phyloP scores from a whole-genome alignment of 2,888 invertebrate species.

The Thumatha senex region DNA sequence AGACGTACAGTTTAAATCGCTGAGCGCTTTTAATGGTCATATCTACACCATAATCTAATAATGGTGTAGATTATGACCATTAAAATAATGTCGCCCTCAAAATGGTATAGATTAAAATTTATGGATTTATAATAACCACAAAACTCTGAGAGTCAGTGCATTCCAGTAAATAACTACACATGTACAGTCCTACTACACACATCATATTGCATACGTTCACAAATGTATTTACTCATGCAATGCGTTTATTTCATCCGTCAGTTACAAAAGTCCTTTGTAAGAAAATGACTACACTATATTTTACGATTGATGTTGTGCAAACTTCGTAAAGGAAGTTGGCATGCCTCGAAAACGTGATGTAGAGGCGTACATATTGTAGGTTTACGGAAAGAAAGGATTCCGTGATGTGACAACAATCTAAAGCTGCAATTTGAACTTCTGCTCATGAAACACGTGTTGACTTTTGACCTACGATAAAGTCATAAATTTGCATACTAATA shows the following conservation, averaged over 20 bases:
- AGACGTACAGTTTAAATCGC: no score
- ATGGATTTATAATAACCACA: no score
- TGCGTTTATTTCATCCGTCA: conserved; percentile 13
- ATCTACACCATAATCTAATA: no score
- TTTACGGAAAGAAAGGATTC: conserved; percentile 51
- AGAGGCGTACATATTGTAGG: conserved; percentile 38
- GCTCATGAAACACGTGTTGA: conserved; percentile 44
- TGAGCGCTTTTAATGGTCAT: no score
- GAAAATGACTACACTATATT: conserved; percentile 41
- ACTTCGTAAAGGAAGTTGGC: conserved; percentile 24
- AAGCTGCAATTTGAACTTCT: conserved; percentile 32
- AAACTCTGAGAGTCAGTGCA: no score
- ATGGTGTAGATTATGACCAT: no score
- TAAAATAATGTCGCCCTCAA: no score
- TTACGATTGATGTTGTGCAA: conserved; percentile 46
- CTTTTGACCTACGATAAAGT: conserved; percentile 41
- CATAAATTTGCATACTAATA: conserved; percentile 36
- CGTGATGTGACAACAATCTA: conserved; percentile 60
- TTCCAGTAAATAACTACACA: no score
- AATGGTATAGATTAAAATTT: no score
- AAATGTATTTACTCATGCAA: conserved; percentile 11
- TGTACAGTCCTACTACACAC: no score
- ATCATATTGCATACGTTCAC: conserved; percentile 14
- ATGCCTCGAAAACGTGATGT: conserved; percentile 43
- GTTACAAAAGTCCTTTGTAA: conserved; percentile 44